A percentile compares a stretch with the other conserved stretches of the same genome.
Conservation (phyloP, 2,888 invertebrate genomes). For the Caradrina kadenii region DNA sequence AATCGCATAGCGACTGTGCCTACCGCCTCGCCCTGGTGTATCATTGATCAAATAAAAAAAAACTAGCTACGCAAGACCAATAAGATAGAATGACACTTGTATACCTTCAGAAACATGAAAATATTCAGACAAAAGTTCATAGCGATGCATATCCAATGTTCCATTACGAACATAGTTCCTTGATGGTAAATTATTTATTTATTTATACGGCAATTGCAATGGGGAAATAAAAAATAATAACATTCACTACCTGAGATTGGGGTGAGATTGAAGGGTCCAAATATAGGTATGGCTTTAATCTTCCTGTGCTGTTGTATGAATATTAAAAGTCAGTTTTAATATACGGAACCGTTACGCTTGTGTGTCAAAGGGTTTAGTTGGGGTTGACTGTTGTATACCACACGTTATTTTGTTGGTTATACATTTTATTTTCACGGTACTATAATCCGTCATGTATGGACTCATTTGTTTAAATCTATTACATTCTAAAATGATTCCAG, state of each 20-base stretch:
- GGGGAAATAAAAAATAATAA: slow-evolving; percentile 61
- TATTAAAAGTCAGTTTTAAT: slow-evolving; percentile 36
- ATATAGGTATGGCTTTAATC: slow-evolving; percentile 49
- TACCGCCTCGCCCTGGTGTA: no score
- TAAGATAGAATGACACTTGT: not conserved
- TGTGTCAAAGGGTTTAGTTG: slow-evolving; percentile 12
- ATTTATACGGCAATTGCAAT: slow-evolving; percentile 53
- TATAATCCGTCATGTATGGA: no score
- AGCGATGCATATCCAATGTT: slow-evolving; percentile 35
- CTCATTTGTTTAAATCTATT: no score
- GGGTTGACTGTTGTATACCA: slow-evolving; percentile 3
- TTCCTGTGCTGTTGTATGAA: slow-evolving; percentile 37
- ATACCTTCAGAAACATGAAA: not conserved
- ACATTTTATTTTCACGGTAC: no score
- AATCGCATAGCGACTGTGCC: no score
- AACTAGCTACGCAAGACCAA: not conserved
- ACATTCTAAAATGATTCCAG: no score
- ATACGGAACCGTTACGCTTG: slow-evolving; percentile 13
- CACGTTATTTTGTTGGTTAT: not conserved
- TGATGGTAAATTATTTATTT: slow-evolving; percentile 54
- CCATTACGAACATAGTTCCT: slow-evolving; percentile 43
- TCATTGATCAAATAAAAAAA: not conserved
- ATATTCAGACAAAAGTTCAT: not conserved
- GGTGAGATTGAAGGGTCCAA: slow-evolving; percentile 42
- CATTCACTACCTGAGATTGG: slow-evolving; percentile 56